phyloP scores from a whole-genome alignment of 2,888 invertebrate genomes.

The Kryphioiulus occultus region DNA sequence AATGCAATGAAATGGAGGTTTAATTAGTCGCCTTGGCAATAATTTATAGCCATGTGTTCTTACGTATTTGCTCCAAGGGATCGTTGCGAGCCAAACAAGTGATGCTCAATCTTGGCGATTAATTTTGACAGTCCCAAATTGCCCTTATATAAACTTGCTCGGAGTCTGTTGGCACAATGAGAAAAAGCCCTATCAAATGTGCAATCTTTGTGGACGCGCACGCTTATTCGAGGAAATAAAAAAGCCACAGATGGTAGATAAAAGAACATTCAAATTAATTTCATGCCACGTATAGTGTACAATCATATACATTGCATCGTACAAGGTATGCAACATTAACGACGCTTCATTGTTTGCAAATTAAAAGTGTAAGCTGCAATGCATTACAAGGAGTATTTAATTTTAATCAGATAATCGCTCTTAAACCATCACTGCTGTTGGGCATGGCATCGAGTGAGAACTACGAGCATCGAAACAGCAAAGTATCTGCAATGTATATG shows the following conservation, averaged over 20 bases:
- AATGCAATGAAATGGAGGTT: background rate
- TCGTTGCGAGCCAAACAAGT: background rate
- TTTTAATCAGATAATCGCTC: slow-evolving; percentile 10
- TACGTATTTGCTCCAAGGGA: background rate
- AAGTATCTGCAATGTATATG: background rate
- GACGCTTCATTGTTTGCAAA: background rate
- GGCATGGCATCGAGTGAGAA: background rate
- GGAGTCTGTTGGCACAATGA: slow-evolving; percentile 7
- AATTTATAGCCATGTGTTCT: slow-evolving; percentile 2
- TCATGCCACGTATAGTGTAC: background rate
- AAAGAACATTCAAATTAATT: background rate
- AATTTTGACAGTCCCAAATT: slow-evolving; percentile 31
- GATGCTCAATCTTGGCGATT: slow-evolving; percentile 3
- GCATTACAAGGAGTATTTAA: background rate
- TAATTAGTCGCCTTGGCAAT: background rate
- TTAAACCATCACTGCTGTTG: background rate
- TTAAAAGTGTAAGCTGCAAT: background rate
- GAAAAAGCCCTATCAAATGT: background rate
- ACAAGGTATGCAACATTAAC: background rate
- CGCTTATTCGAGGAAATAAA: slow-evolving; percentile 14
- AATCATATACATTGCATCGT: background rate
- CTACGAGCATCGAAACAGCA: background rate
- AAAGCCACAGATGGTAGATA: slow-evolving; percentile 32
- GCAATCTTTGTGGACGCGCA: background rate
- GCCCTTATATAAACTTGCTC: slow-evolving; percentile 25